Conservation (phyloP, 1,140 invertebrate species). For the Formica exsecta region DNA sequence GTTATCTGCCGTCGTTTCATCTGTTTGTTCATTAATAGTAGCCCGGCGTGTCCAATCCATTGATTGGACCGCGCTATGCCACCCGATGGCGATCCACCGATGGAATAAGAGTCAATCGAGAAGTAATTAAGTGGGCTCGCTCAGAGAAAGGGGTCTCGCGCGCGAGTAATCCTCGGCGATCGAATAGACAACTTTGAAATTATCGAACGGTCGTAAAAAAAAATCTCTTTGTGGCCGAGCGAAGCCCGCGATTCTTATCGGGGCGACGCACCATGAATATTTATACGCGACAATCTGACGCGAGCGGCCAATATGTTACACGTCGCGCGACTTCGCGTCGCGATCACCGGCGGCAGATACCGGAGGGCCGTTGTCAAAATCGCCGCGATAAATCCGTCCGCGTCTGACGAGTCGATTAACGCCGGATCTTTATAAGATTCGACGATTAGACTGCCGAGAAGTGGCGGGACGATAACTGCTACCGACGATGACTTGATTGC, state of each 20-base stretch:
- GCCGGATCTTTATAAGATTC: slow-evolving; percentile 33
- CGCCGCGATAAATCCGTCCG: slow-evolving; percentile 72
- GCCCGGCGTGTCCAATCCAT: slow-evolving; percentile 73
- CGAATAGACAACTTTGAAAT: slow-evolving; percentile 67
- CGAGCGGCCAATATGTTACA: slow-evolving; percentile 68
- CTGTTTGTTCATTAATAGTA: slow-evolving; percentile 75
- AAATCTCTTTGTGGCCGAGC: slow-evolving; percentile 26
- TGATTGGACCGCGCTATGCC: slow-evolving; percentile 75
- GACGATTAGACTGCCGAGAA: slow-evolving; percentile 27
- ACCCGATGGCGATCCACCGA: slow-evolving; percentile 67
- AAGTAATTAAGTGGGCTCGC: slow-evolving; percentile 68
- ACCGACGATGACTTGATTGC: slow-evolving; percentile 30
- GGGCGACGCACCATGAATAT: slow-evolving; percentile 74
- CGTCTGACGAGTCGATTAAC: slow-evolving; percentile 71
- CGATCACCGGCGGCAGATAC: slow-evolving; percentile 57
- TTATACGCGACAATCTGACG: slow-evolving; percentile 67
- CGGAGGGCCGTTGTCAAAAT: slow-evolving; percentile 62
- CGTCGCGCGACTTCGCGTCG: slow-evolving; percentile 61
- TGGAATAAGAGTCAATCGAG: slow-evolving; percentile 63
- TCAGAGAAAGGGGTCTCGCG: not conserved
- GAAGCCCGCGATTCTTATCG: slow-evolving; percentile 65
- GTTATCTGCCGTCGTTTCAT: slow-evolving; percentile 71
- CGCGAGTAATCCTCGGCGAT: slow-evolving; percentile 13
- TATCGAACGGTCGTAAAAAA: slow-evolving; percentile 54
- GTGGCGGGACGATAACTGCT: slow-evolving; percentile 15